Base-by-base conservation (phyloP, 2,888 invertebrate species). In the Tuta absoluta region DNA sequence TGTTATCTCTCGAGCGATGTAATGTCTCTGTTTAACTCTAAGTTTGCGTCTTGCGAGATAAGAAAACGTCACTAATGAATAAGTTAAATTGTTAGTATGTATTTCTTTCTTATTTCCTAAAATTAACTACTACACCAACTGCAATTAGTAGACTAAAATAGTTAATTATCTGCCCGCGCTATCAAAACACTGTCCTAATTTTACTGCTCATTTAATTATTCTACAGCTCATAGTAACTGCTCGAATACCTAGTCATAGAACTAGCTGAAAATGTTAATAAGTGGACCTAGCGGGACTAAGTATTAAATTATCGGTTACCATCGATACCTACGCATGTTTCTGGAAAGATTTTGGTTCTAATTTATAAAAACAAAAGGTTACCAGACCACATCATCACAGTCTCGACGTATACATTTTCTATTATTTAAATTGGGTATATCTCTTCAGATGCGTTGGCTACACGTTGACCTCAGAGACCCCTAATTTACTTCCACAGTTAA, bases 1-100 rank as follows among this genome's bases (percentile, higher is more conserved):
- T 72, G 79, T 86, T 86, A 86, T 86, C 86, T 72, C 77, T 74
- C 69, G 28, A 58, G 51, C 74, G 75, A 76, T 75, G 73, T 41
- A 57, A 53, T 56, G 58, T 53, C 37, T 38, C 21, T 28, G 37
- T 38, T 11, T 51, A 21, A 11, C 49, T 45, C n/a, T 49, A 51
- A 21, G 51, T 51, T 51, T 51, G 28, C 57, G 45, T 45, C 41
- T 24, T n/a, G 38, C 45, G 33, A 56, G 63, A 63, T 63, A 63
- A 63, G 57, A 38, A 24, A 28, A 51, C 51, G 19, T 19, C 17
- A 21, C 28, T 41, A 41, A 41, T n/a, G 14, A 41, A 41, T 41
- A 41, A 41, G n/a, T 41, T 33, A 28, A 28, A 8, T 33, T 33
- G 33, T 33, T 8, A 33, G 8, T 33, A 33, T 33, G 8, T 8